phyloP scores from a whole-genome alignment of 1,140 invertebrate species.

The Formica selysi region DNA sequence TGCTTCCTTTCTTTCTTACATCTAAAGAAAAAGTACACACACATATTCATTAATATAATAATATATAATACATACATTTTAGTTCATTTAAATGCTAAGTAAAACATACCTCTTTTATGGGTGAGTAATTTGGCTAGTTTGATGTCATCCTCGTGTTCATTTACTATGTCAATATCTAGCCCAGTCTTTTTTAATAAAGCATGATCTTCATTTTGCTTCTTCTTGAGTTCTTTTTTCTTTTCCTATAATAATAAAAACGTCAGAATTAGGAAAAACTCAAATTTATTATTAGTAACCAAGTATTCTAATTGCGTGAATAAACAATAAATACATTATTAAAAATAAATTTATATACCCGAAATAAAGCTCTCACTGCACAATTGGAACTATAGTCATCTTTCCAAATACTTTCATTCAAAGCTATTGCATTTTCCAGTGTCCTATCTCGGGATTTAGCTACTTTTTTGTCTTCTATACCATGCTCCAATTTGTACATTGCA shows the following conservation, averaged over 20 bases:
- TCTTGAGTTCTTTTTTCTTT: constrained; percentile 92
- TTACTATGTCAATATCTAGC: constrained; percentile 92
- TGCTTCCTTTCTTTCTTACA: constrained; percentile 60
- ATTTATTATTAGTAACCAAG: constrained; percentile 42
- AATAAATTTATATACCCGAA: constrained; percentile 90
- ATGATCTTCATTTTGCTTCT: constrained; percentile 89
- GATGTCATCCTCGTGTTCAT: constrained; percentile 93
- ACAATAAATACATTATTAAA: constrained; percentile 47
- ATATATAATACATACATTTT: constrained; percentile 26
- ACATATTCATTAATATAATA: constrained; percentile 17
- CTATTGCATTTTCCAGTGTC: constrained; percentile 91
- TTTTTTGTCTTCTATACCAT: constrained; percentile 93
- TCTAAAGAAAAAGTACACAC: constrained; percentile 70
- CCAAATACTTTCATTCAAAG: constrained; percentile 92
- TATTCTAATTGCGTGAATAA: constrained; percentile 6
- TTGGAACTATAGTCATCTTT: constrained; percentile 97
- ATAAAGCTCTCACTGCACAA: constrained; percentile 92
- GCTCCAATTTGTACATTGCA: constrained; percentile 98
- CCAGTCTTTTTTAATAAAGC: constrained; percentile 92
- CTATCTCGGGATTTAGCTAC: constrained; percentile 91
- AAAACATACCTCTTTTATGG: constrained; percentile 75
- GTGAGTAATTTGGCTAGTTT: constrained; percentile 91
- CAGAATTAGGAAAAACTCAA: constrained; percentile 25
- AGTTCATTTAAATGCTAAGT: neutral
- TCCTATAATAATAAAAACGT: constrained; percentile 86